These are phyloP conservation scores for Thalpophila matura DNA, from an alignment of 2,888 invertebrate genomes.

Conservation along the genomic window DNA sequence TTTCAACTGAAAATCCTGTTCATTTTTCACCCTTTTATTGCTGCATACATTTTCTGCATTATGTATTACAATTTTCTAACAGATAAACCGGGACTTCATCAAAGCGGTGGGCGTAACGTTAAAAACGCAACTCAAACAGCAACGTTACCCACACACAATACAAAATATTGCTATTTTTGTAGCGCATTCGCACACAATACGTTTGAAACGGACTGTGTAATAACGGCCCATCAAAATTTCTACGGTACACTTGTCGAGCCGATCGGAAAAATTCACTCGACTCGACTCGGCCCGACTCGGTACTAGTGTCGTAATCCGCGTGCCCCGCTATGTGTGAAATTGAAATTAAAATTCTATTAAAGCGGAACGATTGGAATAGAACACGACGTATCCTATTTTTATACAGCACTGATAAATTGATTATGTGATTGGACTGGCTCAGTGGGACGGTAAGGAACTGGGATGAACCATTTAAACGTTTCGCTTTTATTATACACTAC, in stretches of 20 bases:
- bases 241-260: conserved; percentile 82
- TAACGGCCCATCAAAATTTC: conserved; percentile 87
- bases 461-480: conserved; percentile 35
- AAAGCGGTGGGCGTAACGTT: conserved; percentile 58
- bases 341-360: conserved; percentile 89
- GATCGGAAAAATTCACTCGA: conserved; percentile 83
- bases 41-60: conserved; percentile 49
- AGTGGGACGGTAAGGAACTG: conserved; percentile 54
- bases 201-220: conserved; percentile 87
- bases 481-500: conserved; percentile 14
- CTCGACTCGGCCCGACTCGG: conserved; percentile 64
- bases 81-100: conserved; percentile 63
- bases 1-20: conserved; percentile 40
- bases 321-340: conserved; percentile 84
- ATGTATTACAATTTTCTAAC: conserved; percentile 56
- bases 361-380: conserved; percentile 79
- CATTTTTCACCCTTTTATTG: conserved; percentile 39
- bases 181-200: conserved; percentile 81
- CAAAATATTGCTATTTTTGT: conserved; percentile 74
- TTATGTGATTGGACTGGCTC: conserved; percentile 61
- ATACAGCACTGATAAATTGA: conserved; percentile 66
- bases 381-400: conserved; percentile 67
- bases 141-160: conserved; percentile 62
- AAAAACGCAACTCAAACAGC: conserved; percentile 62
- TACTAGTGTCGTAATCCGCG: conserved; percentile 80